Evolutionary conservation across 2,888 invertebrate species (phyloP), one percentile per base, ranked within the genome.

Genomic region (Epinotia ramella): DNA sequence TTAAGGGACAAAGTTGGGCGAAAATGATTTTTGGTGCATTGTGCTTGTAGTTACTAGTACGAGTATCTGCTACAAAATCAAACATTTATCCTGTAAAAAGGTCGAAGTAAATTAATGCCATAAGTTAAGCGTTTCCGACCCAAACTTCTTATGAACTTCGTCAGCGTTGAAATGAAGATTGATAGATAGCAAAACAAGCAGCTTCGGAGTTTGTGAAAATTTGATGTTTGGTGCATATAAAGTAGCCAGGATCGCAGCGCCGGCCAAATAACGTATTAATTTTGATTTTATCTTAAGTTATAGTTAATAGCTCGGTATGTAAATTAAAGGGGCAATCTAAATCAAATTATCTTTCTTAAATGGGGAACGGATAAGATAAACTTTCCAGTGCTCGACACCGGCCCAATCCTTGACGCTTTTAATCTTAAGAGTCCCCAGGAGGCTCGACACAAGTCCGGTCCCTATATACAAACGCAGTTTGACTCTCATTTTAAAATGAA

Each of bases 101-200:
- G n/a, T n/a, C n/a, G n/a, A n/a, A n/a, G n/a, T n/a, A n/a, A n/a
- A 20, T 20, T 66, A 73, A 73, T 67, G 53, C 40, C 62, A 60
- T 62, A 53, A 73, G 59, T 66, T 60, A 16, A 6, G 12, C 20
- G 60, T 24, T 49, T 16, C 16, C 6, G 49, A 20, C 18, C 13
- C 18, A 44, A 44, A 67, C 33, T 67, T 46, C 33, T 28, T 70
- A 53, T 49, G 46, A 66, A 20, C 60, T 60, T 49, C 59, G 65
- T 73, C 49, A 18, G 49, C 49, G 46, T 13, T 33, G n/a, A 53
- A 28, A 73, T 60, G 49, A 73, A 66, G 67, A 73, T 73, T 67
- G 53, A 67, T 53, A 13, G 40, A 40, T 40, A 49, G 73, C 73
- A n/a, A n/a, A 53, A 59, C n/a, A 18, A 66, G 49, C 64, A 56